Evolutionary conservation across 2,113 vertebrate species (phyloP), one percentile per base, ranked within the genome.

Genomic region (Chauna torquata): DNA sequence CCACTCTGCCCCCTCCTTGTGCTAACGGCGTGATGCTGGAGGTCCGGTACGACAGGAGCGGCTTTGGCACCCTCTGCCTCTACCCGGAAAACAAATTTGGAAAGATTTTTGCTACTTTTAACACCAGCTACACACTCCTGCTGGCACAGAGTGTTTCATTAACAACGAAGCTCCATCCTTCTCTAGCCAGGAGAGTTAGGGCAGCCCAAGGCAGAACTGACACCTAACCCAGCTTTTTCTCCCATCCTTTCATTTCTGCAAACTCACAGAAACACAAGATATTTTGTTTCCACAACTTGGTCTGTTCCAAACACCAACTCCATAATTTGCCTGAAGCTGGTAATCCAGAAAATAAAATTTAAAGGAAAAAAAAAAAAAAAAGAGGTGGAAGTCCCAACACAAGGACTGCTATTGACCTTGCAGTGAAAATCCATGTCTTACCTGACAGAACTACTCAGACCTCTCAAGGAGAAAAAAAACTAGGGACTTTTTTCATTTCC

Each of bases 221-320:
- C 8, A 1, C 36, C 50, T n/a, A 13, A 82, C 36, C 11, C 62
- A 22, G 8, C 58, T 54, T 25, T 44, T 38, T 14, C 71, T 54
- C 49, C 4, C 9, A 0, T 3, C 2, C 38, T 59, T 59, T n/a
- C 40, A 3, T 5, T 36, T 22, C 57, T 18, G 32, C 0, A 1
- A 62, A 15, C 32, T 38, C 71, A 24, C 52, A 28, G 59, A 75
- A 85, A 0, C 0, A 45, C 12, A 3, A 1, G 5, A 9, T 42
- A 72, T 50, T 30, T 36, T 3, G 0, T 0, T 25, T 3, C 88
- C 36, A 12, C 0, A 0, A 14, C 50, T 66, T 4, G 1, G 1
- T 47, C 66, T 7, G 17, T 42, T 42, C 44, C 28, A 34, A 45
- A 16, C 4, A 1, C 42, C 18, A 77, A 30, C 24, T 38, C 74